These are phyloP conservation scores for Papilio glaucus DNA, from an alignment of 1,140 invertebrate species.

Conservation along the genomic window DNA sequence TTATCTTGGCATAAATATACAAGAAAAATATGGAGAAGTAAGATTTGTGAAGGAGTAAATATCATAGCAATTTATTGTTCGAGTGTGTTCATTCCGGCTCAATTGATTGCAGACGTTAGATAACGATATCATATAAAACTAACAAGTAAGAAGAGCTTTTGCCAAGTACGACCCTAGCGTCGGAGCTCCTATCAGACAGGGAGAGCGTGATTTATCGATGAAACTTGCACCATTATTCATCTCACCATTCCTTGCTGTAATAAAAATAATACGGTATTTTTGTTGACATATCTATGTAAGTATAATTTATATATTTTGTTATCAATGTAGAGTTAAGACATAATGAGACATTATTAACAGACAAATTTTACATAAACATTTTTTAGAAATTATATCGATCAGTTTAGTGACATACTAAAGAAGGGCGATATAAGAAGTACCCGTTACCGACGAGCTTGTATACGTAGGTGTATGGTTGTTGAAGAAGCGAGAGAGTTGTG, in stretches of 20 bases:
- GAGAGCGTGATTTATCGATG: conserved; percentile 78
- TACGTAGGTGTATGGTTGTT: too few species aligned
- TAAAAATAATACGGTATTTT: conserved; percentile 80
- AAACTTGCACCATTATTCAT: conserved; percentile 81
- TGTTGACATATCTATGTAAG: conserved; percentile 73
- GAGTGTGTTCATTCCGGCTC: conserved; percentile 42
- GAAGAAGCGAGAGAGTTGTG: too few species aligned
- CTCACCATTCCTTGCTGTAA: conserved; percentile 80
- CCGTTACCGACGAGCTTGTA: too few species aligned
- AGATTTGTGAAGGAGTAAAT: conserved; percentile 25
- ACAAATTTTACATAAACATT: too few species aligned
- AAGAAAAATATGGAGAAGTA: conserved; percentile 17
- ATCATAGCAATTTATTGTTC: conserved; percentile 28
- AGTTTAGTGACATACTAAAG: too few species aligned
- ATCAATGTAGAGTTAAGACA: conserved; percentile 46
- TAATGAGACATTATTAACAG: too few species aligned
- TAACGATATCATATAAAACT: conserved; percentile 68
- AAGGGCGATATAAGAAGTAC: too few species aligned
- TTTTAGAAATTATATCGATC: too few species aligned
- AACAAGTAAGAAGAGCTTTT: conserved; percentile 62
- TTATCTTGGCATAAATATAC: conserved; percentile 11
- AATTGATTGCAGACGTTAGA: conserved; percentile 63
- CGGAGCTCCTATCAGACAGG: conserved; percentile 66
- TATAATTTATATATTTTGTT: conserved; percentile 77
- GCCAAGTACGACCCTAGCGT: conserved; percentile 68